Base-by-base conservation (phyloP, 2,888 invertebrate genomes). In the Anaspis maculata region DNA sequence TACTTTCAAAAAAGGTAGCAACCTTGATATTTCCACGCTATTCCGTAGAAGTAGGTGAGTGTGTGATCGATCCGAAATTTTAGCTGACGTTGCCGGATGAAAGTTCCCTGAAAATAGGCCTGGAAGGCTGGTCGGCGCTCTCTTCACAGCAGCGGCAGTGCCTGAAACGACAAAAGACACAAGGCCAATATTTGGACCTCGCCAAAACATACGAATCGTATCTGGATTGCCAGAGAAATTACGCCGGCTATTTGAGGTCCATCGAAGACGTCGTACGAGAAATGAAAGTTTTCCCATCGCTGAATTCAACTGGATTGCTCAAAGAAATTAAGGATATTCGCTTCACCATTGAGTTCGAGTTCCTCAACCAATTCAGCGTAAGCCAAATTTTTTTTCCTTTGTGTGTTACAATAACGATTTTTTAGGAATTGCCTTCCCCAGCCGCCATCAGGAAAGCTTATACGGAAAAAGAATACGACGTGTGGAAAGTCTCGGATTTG, bases 41-140 rank as follows among this genome's bases (percentile, higher is more conserved):
- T n/a, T n/a, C n/a, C n/a, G n/a, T n/a, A n/a, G n/a, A n/a, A n/a
- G n/a, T n/a, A n/a, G n/a, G n/a, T n/a, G n/a, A n/a, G n/a, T n/a
- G n/a, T n/a, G n/a, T n/a, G n/a, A n/a, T n/a, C n/a, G n/a, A n/a
- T n/a, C n/a, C n/a, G n/a, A 15, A 4, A 25, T 52, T 50, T 32
- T 34, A 52, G 50, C 36, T 54, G 27, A 45, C 38, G 33, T 27
- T 50, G 25, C 51, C 51, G 1, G 40, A 43, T 4, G 35, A 38
- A 30, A 41, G 41, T 31, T 41, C 42, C 10, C 26, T 45, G 12
- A 13, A 27, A 3, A 27, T 26, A 2, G 27, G 32, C 3, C 13
- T 41, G 6, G 30, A 42, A 23, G 36, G 34, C 23, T 47, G 51
- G 48, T 50, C 52, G 19, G 41, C 45, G 19, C 11, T 10, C 5